Evolutionary conservation across 2,888 invertebrate genomes (phyloP).

Genomic region (Hydropsyche betteni): DNA sequence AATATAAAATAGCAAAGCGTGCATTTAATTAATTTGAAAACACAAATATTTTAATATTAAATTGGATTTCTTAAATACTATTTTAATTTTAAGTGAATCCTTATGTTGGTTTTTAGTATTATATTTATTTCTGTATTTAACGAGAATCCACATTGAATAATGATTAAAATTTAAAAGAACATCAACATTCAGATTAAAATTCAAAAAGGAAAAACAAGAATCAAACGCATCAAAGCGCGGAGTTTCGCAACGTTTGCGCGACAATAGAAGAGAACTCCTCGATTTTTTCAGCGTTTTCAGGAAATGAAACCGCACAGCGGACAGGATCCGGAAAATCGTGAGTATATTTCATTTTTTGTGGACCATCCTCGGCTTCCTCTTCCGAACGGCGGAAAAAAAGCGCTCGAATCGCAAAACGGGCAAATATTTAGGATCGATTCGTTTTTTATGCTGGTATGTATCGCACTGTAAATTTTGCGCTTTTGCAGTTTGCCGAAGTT

Average conservation of each 20-base stretch:
- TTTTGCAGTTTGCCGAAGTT: too few relatives aligned
- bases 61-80: too few relatives aligned
- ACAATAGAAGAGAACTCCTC: neutral
- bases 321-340: slow-evolving; percentile 21
- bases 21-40: too few relatives aligned
- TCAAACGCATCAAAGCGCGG: neutral
- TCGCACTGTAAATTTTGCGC: too few relatives aligned
- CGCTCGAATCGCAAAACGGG: neutral
- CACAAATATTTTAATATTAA: too few relatives aligned
- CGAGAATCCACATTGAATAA: too few relatives aligned
- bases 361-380: slow-evolving; percentile 19
- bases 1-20: too few relatives aligned
- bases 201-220: neutral
- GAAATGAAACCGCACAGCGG: slow-evolving; percentile 29
- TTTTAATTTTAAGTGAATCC: too few relatives aligned
- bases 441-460: neutral
- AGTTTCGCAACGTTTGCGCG: neutral
- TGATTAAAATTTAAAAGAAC: too few relatives aligned
- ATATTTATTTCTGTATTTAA: too few relatives aligned
- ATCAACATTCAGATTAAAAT: too few relatives aligned
- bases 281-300: slow-evolving; percentile 3
- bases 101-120: too few relatives aligned
- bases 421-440: neutral
- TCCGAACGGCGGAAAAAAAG: neutral
- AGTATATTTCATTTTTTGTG: slow-evolving; percentile 37